Evolutionary conservation across 2,888 invertebrate genomes (phyloP).

Genomic region (Empis livida): DNA sequence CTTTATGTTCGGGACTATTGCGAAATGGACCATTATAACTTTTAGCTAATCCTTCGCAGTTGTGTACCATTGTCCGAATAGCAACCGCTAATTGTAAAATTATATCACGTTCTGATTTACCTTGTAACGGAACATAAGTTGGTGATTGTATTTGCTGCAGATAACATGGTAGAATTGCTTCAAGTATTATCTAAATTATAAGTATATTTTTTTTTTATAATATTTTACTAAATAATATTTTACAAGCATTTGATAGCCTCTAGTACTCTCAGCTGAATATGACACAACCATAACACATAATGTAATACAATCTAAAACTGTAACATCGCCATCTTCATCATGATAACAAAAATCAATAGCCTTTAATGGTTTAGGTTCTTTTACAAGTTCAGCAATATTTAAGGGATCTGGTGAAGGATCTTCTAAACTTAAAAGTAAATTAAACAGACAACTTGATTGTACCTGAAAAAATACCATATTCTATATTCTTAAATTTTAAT

Average conservation of each 20-base stretch:
- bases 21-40: conserved; percentile 91
- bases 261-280: conserved; percentile 89
- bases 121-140: conserved; percentile 69
- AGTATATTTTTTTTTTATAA: conserved; percentile 3
- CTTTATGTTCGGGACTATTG: conserved; percentile 83
- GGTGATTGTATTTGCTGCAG: conserved; percentile 86
- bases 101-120: conserved; percentile 85
- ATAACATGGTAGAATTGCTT: conserved; percentile 93
- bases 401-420: conserved; percentile 89
- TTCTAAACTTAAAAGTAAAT: conserved; percentile 79
- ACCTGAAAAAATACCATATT: conserved; percentile 48
- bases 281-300: conserved; percentile 98
- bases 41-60: conserved; percentile 91
- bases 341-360: conserved; percentile 98
- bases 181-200: conserved; percentile 66
- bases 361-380: conserved; percentile 80
- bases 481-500: neutral
- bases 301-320: conserved; percentile 93
- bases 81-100: conserved; percentile 89
- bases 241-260: conserved; percentile 70
- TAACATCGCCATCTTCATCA: conserved; percentile 95
- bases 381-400: conserved; percentile 83
- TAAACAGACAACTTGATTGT: conserved; percentile 83
- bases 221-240: neutral
- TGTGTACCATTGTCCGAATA: conserved; percentile 88